Conservation (phyloP, 1,140 invertebrate species). For the Teleogryllus occipitalis region DNA sequence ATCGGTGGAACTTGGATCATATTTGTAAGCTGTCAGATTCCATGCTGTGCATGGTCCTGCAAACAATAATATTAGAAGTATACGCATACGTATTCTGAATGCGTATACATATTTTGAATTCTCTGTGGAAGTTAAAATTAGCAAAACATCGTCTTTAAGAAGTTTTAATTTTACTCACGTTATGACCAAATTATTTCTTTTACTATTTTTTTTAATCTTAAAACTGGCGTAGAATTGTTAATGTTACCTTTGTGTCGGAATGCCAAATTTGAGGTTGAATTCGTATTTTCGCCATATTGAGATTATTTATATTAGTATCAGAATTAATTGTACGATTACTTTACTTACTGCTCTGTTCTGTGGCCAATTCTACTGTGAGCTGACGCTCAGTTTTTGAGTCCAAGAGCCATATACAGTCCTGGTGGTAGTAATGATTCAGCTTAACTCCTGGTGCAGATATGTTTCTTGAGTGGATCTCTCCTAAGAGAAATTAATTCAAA, state of each 20-base stretch:
- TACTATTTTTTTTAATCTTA: too few species aligned
- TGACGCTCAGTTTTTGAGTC: conserved; percentile 58
- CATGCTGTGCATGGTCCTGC: conserved; percentile 57
- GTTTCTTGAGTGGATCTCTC: conserved; percentile 47
- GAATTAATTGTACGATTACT: too few species aligned
- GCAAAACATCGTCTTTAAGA: too few species aligned
- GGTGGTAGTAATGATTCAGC: conserved; percentile 61
- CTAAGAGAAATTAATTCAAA: conserved; percentile 28
- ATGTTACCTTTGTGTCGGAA: too few species aligned
- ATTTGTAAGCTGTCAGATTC: conserved; percentile 64
- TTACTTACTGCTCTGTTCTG: conserved; percentile 53
- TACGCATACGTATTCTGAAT: neutral
- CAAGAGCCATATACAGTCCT: conserved; percentile 62
- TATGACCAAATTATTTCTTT: too few species aligned
- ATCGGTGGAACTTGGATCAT: conserved; percentile 42
- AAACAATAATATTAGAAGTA: conserved; percentile 18
- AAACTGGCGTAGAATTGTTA: too few species aligned
- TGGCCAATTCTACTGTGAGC: conserved; percentile 56
- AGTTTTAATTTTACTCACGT: too few species aligned
- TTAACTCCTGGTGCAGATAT: conserved; percentile 40
- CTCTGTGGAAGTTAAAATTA: too few species aligned
- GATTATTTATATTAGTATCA: too few species aligned
- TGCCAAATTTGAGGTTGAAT: too few species aligned
- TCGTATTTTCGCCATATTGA: too few species aligned
- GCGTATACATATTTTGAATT: too few species aligned